Percentiles rank a stretch among this genome's conserved stretches.
phyloP scores from a whole-genome alignment of 2,113 vertebrate genomes.

The Lampris megalopsis region DNA sequence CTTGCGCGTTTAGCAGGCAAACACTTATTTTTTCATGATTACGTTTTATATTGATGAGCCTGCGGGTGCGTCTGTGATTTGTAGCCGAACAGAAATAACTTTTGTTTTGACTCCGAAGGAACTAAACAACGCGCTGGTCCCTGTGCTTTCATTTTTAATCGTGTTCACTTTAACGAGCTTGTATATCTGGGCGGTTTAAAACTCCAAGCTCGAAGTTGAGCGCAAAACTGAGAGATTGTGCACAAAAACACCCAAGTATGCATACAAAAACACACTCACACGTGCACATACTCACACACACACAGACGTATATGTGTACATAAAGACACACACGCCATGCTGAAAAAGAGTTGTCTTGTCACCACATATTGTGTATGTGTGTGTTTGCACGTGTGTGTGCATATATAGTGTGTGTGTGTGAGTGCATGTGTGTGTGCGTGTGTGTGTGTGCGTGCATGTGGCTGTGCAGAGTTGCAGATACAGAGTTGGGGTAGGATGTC shows the following conservation, averaged over 20 bases:
- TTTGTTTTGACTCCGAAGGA: conserved; percentile 42
- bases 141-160: conserved; percentile 20
- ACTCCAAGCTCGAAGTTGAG: conserved; percentile 25
- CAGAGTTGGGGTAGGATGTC: conserved; percentile 56
- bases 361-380: background rate
- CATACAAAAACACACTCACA: conserved; percentile 22
- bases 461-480: conserved; percentile 42
- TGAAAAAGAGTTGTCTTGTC: too few relatives aligned
- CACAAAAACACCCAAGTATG: background rate
- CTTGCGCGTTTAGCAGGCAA: conserved; percentile 57
- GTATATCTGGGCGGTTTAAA: conserved; percentile 1
- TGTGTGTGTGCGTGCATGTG: conserved; percentile 26
- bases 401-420: conserved; percentile 4
- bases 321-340: background rate
- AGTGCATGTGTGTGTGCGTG: conserved; percentile 4
- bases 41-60: conserved; percentile 74
- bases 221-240: conserved; percentile 32
- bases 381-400: conserved; percentile 10
- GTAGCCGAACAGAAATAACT: conserved; percentile 59
- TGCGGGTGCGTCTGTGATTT: conserved; percentile 70
- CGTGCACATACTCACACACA: conserved; percentile 9
- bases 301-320: conserved; percentile 5
- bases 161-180: conserved; percentile 12
- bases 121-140: conserved; percentile 44
- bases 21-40: conserved; percentile 69